These are phyloP conservation scores for Diploscapter pachys DNA, from an alignment of 1,140 invertebrate species.

Conservation along the genomic window DNA sequence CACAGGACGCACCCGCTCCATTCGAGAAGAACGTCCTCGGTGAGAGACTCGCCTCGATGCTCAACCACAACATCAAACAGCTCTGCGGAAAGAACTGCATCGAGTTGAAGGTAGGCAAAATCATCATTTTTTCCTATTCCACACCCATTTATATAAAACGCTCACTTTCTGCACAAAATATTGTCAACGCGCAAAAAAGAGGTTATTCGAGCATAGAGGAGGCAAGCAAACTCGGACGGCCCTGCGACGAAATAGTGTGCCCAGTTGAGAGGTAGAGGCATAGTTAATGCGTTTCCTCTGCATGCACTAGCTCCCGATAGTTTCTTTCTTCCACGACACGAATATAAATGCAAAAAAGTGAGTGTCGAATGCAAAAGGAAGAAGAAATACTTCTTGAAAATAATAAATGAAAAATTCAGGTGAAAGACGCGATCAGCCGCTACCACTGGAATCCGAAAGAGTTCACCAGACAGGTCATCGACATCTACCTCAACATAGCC, in stretches of 20 bases:
- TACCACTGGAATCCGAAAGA: constrained; percentile 93
- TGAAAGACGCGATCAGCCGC: constrained; percentile 72
- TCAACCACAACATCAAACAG: constrained; percentile 87
- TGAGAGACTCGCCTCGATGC: constrained; percentile 88
- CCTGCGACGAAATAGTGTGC: too few species aligned
- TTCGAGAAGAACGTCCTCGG: constrained; percentile 81
- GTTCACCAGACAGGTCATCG: constrained; percentile 82
- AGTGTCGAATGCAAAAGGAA: too few species aligned
- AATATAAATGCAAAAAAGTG: too few species aligned
- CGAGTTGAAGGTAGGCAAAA: constrained; percentile 79
- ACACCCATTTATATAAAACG: too few species aligned
- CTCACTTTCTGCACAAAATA: constrained; percentile 5
- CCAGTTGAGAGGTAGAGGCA: too few species aligned
- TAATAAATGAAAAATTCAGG: background rate
- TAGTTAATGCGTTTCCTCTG: background rate
- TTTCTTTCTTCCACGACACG: too few species aligned
- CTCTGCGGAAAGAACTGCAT: constrained; percentile 95
- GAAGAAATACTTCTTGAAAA: too few species aligned
- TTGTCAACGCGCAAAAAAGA: background rate
- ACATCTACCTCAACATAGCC: constrained; percentile 94
- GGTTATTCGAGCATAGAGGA: background rate
- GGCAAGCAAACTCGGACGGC: background rate
- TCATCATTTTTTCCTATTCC: background rate
- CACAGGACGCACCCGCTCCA: constrained; percentile 85
- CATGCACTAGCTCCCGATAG: background rate